Percentiles rank a stretch among this genome's conserved stretches.
phyloP scores from a whole-genome alignment of 2,797 vertebrate species.

The Sebastes aleutianus region DNA sequence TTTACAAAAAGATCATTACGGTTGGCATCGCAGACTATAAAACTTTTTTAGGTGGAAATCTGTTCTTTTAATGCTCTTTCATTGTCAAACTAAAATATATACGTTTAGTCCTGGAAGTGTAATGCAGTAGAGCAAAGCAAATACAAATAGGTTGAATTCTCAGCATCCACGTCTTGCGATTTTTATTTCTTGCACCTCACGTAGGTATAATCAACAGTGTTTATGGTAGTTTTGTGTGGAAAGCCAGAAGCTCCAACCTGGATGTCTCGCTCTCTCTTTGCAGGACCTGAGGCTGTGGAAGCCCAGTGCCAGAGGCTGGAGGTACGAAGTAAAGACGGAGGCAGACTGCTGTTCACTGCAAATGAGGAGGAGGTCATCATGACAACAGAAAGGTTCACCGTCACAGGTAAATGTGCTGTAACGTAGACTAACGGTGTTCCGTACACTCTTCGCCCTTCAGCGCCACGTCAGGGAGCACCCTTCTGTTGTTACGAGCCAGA shows the following conservation, averaged over 20 bases:
- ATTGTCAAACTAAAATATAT: slow-evolving; percentile 3
- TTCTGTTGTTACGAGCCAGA: no score
- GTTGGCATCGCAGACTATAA: neutral
- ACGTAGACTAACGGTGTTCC: no score
- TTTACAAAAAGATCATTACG: slow-evolving; percentile 18
- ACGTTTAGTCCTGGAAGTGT: neutral
- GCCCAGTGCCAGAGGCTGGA: slow-evolving; percentile 91
- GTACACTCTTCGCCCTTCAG: fast-evolving
- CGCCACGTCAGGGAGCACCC: no score
- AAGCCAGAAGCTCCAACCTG: neutral
- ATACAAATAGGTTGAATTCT: neutral
- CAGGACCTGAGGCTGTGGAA: slow-evolving; percentile 89
- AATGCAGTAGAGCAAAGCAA: neutral
- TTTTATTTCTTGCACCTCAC: neutral
- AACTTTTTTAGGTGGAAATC: neutral
- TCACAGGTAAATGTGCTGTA: slow-evolving; percentile 83
- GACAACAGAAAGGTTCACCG: slow-evolving; percentile 87
- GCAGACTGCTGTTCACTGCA: slow-evolving; percentile 87
- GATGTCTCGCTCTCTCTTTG: neutral
- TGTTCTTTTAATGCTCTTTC: neutral
- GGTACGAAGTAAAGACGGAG: slow-evolving; percentile 83
- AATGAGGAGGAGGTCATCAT: slow-evolving; percentile 89
- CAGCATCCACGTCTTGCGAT: neutral
- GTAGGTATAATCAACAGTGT: neutral
- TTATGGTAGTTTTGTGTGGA: neutral